These are phyloP conservation scores for Dendronephthya gigantea DNA, from an alignment of 64 coral and sea anemone species.

Conservation along the genomic window DNA sequence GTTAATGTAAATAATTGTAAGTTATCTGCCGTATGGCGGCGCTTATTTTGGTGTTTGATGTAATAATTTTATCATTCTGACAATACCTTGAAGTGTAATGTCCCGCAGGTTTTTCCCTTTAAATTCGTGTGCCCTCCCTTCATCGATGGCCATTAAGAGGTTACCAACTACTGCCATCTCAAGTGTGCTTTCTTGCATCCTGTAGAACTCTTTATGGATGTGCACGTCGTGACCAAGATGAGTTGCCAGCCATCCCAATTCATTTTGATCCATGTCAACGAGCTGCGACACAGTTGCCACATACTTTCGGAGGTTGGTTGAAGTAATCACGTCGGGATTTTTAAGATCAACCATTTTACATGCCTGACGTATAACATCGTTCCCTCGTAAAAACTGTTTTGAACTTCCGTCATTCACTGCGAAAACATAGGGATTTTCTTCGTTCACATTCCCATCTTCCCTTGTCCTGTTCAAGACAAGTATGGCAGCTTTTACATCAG, in stretches of 20 bases:
- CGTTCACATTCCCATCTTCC: background rate
- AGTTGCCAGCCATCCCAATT: constrained; percentile 1
- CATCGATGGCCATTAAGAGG: background rate
- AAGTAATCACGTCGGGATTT: background rate
- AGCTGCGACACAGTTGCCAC: constrained; percentile 9
- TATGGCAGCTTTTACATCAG: constrained; percentile 10
- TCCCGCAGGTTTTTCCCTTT: background rate
- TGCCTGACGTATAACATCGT: background rate
- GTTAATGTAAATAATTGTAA: no score
- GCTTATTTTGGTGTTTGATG: no score
- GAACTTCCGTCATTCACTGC: background rate
- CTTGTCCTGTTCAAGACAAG: background rate
- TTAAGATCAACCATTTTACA: background rate
- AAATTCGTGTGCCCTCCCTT: background rate
- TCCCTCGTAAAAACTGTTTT: background rate
- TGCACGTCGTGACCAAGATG: constrained; percentile 17
- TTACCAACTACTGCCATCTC: background rate
- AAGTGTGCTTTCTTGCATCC: background rate
- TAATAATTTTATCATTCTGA: no score
- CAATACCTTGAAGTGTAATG: background rate
- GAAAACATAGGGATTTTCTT: constrained; percentile 30
- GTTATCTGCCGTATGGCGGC: no score
- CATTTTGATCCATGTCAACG: background rate
- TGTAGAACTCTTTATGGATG: constrained; percentile 14
- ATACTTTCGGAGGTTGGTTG: constrained; percentile 10